Evolutionary conservation across 2,888 invertebrate genomes (phyloP).

Genomic region (Lepidocyrtoides sp.): DNA sequence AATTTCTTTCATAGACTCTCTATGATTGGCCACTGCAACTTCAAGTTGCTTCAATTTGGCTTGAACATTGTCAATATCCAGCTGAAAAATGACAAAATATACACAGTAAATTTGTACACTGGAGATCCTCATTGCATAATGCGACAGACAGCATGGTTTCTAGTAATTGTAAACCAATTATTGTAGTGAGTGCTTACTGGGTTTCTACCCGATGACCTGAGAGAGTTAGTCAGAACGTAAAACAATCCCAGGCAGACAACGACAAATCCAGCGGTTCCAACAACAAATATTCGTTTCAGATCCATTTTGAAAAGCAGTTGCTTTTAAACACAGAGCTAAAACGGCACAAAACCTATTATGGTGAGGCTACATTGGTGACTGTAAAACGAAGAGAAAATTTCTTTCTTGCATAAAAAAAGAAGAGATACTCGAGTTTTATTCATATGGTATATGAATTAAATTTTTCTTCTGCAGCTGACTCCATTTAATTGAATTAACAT

Average conservation of each 20-base stretch:
- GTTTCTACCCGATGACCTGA: slow-evolving; percentile 68
- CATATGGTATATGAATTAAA: too few relatives aligned
- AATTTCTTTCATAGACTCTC: slow-evolving; percentile 82
- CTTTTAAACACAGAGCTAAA: too few relatives aligned
- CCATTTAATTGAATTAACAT: too few relatives aligned
- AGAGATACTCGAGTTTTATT: too few relatives aligned
- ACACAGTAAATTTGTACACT: too few relatives aligned
- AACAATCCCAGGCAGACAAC: slow-evolving; percentile 83
- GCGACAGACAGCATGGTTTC: neutral
- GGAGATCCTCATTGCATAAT: neutral
- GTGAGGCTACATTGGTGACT: too few relatives aligned
- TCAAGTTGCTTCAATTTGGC: slow-evolving; percentile 81
- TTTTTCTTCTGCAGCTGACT: too few relatives aligned
- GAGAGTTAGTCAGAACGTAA: slow-evolving; percentile 83
- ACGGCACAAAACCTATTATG: too few relatives aligned
- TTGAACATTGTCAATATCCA: slow-evolving; percentile 80
- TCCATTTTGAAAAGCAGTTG: slow-evolving; percentile 83
- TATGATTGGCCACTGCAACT: slow-evolving; percentile 77
- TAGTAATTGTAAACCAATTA: neutral
- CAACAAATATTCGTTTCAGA: slow-evolving; percentile 84
- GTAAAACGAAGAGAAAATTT: too few relatives aligned
- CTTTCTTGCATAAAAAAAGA: too few relatives aligned
- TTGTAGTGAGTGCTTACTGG: slow-evolving; percentile 64
- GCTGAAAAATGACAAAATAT: too few relatives aligned
- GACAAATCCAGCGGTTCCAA: slow-evolving; percentile 84